phyloP scores from a whole-genome alignment of 2,113 vertebrate species.

The Arothron firmamentum region DNA sequence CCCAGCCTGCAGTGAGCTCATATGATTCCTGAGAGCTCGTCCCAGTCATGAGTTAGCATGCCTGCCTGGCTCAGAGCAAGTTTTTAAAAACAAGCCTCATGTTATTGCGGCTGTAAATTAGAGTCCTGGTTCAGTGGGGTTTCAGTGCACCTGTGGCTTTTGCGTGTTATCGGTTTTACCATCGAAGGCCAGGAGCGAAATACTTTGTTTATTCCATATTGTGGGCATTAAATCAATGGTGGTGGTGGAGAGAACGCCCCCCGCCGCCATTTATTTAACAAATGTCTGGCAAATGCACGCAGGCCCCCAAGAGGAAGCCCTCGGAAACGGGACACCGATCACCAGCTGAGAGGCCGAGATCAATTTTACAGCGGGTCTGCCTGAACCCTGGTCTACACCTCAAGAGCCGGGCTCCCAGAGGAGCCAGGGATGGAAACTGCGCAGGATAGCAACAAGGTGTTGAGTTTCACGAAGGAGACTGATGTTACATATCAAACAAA shows the following conservation, averaged over 20 bases:
- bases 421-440: conserved; percentile 48
- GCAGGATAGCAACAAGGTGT: conserved; percentile 47
- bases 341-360: conserved; percentile 31
- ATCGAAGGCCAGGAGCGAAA: neutral
- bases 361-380: conserved; percentile 36
- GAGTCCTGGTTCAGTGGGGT: conserved; percentile 4
- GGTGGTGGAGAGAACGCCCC: conserved; percentile 25
- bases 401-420: conserved; percentile 42
- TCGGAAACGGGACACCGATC: conserved; percentile 47
- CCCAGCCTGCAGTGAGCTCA: conserved; percentile 61
- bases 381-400: conserved; percentile 24
- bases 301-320: conserved; percentile 23
- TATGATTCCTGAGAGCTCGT: conserved; percentile 64
- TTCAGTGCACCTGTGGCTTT: neutral
- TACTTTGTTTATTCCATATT: conserved; percentile 17
- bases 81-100: conserved; percentile 36
- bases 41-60: conserved; percentile 70
- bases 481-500: conserved; percentile 77
- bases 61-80: conserved; percentile 51
- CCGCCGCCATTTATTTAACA: conserved; percentile 50
- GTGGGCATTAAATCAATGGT: conserved; percentile 52
- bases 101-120: conserved; percentile 38
- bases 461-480: conserved; percentile 71
- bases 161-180: neutral
- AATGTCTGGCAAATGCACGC: conserved; percentile 9